phyloP scores from a whole-genome alignment of 1,140 invertebrate species.

The Hyles euphorbiae region DNA sequence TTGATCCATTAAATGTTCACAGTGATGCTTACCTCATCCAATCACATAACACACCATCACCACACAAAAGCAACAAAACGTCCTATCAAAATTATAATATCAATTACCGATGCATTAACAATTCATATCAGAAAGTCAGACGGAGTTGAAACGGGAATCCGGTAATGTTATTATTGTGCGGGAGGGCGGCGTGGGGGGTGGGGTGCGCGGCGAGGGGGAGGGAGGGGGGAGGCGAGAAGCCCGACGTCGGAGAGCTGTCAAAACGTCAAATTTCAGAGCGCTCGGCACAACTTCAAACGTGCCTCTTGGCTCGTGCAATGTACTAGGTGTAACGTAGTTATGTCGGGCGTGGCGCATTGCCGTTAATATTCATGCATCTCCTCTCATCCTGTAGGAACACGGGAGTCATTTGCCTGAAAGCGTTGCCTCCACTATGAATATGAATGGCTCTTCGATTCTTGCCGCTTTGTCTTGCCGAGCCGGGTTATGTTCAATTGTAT shows the following conservation, averaged over 20 bases:
- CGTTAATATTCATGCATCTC: constrained; percentile 71
- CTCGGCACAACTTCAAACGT: constrained; percentile 70
- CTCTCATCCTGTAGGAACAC: constrained; percentile 52
- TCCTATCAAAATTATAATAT: constrained; percentile 70
- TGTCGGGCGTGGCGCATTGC: constrained; percentile 41
- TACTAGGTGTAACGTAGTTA: constrained; percentile 68
- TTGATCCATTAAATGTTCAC: too few species aligned
- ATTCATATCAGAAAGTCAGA: constrained; percentile 68
- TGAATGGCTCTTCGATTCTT: constrained; percentile 45
- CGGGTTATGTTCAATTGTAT: too few species aligned
- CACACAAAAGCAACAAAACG: constrained; percentile 26
- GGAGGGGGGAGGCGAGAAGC: constrained; percentile 41
- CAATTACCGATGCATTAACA: constrained; percentile 74
- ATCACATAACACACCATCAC: too few species aligned
- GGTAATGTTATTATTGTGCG: constrained; percentile 43
- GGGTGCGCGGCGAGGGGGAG: constrained; percentile 29
- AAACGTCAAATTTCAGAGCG: constrained; percentile 76
- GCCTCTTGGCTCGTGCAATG: constrained; percentile 58
- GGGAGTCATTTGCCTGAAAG: constrained; percentile 68
- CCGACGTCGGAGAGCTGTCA: constrained; percentile 73
- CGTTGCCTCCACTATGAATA: constrained; percentile 64
- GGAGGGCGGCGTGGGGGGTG: constrained; percentile 25
- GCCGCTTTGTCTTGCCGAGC: constrained; percentile 19
- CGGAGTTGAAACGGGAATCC: constrained; percentile 59
- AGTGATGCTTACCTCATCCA: too few species aligned